Evolutionary conservation across 2,888 invertebrate species (phyloP), one percentile per base, ranked within the genome.

Genomic region (Poecilus cupreus): DNA sequence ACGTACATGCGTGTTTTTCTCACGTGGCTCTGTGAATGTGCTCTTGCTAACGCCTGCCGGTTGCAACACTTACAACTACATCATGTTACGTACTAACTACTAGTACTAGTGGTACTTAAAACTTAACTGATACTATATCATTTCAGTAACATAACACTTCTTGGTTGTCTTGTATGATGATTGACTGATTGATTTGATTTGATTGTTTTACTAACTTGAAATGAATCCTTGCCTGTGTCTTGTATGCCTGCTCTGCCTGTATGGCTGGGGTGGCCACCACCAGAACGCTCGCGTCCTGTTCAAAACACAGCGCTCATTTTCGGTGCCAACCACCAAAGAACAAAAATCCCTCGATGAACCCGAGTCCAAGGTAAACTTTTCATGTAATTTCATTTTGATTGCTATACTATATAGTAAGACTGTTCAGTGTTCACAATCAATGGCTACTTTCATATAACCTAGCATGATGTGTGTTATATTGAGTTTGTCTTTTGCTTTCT

Each of bases 281-380:
- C 86, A 91, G 91, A 90, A 92, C 88, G 93, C 93, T 90, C 92
- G 94, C 91, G 94, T 95, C 92, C 93, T 95, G 91, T 96, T 96
- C 91, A 96, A 96, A 92, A 96, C 96, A 85, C 96, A 96, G 91
- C 93, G 97, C 87, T 97, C 97, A 85, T 96, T 96, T 90, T 97
- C 97, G 87, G 96, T 97, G 90, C 97, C 97, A 83, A 96, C 96
- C 49, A 94, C 96, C 82, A 96, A 96, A 91, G 95, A 95, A 89
- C 87, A 93, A 89, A 87, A 92, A 90, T 60, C 89, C 80, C 86
- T 87, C 82, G 90, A 90, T 84, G 89, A 89, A 82, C 83, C 89
- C 82, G 90, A 90, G 83, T 84, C 88, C 46, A 90, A 91, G 89
- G 90, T 90, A 89, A 88, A 84, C 82, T 75, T 83, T 80, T 74